phyloP scores from a whole-genome alignment of 2,797 vertebrate species.

The Pteronotus mesoamericanus region DNA sequence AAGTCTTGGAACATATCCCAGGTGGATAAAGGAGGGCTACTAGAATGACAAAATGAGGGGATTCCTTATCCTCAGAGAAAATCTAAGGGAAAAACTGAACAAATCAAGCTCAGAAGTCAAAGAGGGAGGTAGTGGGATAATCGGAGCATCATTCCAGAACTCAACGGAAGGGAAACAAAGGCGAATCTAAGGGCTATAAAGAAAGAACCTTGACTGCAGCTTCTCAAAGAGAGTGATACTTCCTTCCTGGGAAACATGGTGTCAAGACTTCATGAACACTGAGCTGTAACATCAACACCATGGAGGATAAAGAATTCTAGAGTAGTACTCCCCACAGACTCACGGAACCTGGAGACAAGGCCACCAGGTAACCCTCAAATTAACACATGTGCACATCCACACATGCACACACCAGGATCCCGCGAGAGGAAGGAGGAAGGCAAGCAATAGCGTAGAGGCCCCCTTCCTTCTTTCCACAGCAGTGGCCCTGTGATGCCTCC shows the following conservation, averaged over 20 bases:
- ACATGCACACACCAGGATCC: too few relatives aligned
- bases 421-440: not conserved
- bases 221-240: constrained; percentile 21
- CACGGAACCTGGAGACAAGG: not conserved
- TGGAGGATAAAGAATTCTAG: not conserved
- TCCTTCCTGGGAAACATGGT: not conserved
- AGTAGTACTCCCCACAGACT: not conserved
- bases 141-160: not conserved
- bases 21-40: accelerated
- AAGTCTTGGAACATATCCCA: not conserved
- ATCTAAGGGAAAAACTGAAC: not conserved
- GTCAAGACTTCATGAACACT: not conserved
- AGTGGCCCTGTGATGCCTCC: not conserved
- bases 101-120: not conserved
- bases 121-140: not conserved
- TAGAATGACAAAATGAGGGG: not conserved
- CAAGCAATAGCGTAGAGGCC: too few relatives aligned
- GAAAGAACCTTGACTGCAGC: not conserved
- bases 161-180: not conserved
- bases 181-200: not conserved
- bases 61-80: not conserved
- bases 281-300: not conserved
- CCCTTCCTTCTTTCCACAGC: not conserved
- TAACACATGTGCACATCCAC: not conserved
- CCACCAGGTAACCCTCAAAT: not conserved